These are phyloP conservation scores for Monopis laevigella DNA, from an alignment of 2,888 invertebrate species.

Conservation along the genomic window DNA sequence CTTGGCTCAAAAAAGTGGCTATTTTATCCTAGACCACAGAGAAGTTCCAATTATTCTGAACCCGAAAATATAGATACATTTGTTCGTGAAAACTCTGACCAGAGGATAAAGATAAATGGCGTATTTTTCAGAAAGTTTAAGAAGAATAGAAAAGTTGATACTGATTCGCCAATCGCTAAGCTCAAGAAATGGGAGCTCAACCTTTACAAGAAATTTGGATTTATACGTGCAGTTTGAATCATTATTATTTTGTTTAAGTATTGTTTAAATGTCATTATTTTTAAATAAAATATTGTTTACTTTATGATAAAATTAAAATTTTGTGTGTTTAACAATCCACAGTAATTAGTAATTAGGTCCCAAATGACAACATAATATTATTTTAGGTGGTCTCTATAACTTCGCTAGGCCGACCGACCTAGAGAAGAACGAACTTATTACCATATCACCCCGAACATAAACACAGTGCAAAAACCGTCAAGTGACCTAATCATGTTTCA, in stretches of 20 bases:
- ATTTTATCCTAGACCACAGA: conserved; percentile 39
- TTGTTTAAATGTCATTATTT: no score
- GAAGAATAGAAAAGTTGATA: conserved; percentile 38
- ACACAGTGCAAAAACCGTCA: no score
- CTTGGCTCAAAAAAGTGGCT: conserved; percentile 52
- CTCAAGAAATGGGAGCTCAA: conserved; percentile 54
- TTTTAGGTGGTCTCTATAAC: no score
- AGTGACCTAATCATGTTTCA: no score
- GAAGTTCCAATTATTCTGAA: neutral
- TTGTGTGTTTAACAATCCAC: no score
- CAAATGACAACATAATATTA: no score
- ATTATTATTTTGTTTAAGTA: neutral
- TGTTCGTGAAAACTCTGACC: conserved; percentile 38
- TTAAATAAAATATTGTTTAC: no score
- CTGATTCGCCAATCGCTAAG: conserved; percentile 46
- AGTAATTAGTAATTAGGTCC: no score
- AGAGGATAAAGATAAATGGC: conserved; percentile 48
- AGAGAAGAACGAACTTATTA: no score
- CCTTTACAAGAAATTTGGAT: conserved; percentile 55
- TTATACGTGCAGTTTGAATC: conserved; percentile 26
- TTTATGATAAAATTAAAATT: no score
- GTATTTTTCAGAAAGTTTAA: conserved; percentile 53
- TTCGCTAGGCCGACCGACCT: no score
- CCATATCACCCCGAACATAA: no score
- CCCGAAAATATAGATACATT: neutral